A percentile compares a stretch with the other conserved stretches of the same genome.
phyloP scores from a whole-genome alignment of 2,113 vertebrate genomes.

The Psittacus erithacus region DNA sequence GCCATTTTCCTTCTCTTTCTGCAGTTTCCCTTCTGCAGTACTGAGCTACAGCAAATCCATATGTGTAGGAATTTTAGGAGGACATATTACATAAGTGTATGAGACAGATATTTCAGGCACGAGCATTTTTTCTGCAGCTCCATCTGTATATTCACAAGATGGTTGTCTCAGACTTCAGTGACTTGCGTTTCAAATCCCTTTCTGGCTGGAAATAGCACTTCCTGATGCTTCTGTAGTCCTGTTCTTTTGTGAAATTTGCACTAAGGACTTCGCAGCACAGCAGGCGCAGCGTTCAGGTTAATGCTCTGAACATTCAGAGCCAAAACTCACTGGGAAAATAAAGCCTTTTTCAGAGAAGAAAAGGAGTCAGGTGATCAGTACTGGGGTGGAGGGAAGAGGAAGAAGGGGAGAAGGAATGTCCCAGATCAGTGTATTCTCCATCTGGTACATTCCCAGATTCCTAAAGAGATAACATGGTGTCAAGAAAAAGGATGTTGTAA shows the following conservation, averaged over 20 bases:
- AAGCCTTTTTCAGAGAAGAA: conserved; percentile 2
- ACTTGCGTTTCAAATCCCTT: not conserved
- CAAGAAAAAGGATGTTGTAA: conserved; percentile 25
- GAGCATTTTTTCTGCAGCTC: conserved; percentile 13
- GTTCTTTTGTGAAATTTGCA: conserved; percentile 4
- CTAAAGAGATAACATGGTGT: conserved; percentile 20
- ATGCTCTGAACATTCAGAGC: conserved; percentile 7
- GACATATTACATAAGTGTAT: conserved; percentile 29
- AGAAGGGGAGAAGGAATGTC: not conserved
- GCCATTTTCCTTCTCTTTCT: conserved; percentile 1
- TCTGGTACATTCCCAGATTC: conserved; percentile 47
- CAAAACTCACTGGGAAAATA: conserved; percentile 18
- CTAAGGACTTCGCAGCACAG: not conserved
- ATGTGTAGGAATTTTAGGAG: conserved; percentile 20
- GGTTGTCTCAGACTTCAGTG: not conserved
- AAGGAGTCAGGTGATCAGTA: conserved; percentile 3
- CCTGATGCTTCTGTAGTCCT: not conserved
- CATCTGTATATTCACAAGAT: conserved; percentile 39
- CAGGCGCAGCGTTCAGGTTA: not conserved
- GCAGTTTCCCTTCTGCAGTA: not conserved
- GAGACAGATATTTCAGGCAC: conserved; percentile 39
- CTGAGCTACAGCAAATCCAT: not conserved
- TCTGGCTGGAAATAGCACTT: conserved; percentile 27
- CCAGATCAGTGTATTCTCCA: conserved; percentile 4
- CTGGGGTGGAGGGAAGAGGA: not conserved